Evolutionary conservation across 2,888 invertebrate genomes (phyloP).

Genomic region (Andrena flavipes): DNA sequence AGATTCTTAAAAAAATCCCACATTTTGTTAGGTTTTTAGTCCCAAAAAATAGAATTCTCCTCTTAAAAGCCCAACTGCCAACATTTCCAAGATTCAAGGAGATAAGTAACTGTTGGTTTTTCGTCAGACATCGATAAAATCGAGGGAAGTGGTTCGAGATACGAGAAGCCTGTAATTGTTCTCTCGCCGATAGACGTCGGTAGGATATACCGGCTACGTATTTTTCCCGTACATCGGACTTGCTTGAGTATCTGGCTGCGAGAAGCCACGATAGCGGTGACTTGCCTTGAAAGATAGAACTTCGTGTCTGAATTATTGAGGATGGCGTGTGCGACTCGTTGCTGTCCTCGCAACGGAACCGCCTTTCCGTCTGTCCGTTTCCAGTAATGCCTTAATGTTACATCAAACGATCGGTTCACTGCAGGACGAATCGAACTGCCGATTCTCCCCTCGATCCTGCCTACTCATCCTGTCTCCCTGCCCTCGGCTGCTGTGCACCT

Average conservation of each 20-base stretch:
- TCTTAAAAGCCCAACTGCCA: too few species aligned
- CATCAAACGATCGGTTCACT: slow-evolving; percentile 62
- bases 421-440: slow-evolving; percentile 37
- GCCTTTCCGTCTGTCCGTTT: slow-evolving; percentile 41
- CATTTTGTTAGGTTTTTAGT: too few species aligned
- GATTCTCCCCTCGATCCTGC: neutral
- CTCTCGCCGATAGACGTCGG: neutral
- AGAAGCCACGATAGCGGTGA: slow-evolving; percentile 40
- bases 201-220: slow-evolving; percentile 4
- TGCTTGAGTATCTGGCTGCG: slow-evolving; percentile 25
- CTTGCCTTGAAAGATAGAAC: slow-evolving; percentile 76
- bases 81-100: too few species aligned
- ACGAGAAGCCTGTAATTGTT: neutral
- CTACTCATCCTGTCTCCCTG: neutral
- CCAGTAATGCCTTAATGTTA: slow-evolving; percentile 53
- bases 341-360: slow-evolving; percentile 58
- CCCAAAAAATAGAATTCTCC: too few species aligned
- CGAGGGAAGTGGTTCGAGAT: neutral
- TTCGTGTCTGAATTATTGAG: slow-evolving; percentile 82
- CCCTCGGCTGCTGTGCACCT: neutral
- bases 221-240: slow-evolving; percentile 29
- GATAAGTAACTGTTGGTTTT: too few species aligned
- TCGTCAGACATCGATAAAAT: too few species aligned
- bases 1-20: too few species aligned
- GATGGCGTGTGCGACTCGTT: slow-evolving; percentile 79